Conservation (phyloP, 2,888 invertebrate species). For the Drosophila paramelanica region DNA sequence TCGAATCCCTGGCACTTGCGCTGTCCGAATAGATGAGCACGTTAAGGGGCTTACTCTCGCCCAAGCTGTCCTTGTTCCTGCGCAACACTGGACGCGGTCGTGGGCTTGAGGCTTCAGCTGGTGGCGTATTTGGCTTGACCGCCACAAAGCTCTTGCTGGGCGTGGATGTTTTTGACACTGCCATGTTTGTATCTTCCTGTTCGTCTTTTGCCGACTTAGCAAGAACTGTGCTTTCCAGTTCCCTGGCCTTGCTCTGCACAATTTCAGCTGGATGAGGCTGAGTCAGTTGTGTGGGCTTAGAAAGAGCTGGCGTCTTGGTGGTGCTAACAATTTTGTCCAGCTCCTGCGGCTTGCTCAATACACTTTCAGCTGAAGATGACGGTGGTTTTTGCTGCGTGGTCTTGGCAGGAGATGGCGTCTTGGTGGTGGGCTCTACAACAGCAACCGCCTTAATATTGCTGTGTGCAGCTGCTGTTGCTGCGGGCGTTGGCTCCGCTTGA, state of each 20-base stretch:
- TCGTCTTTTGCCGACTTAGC: conserved; percentile 26
- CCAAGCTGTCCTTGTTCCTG: conserved; percentile 82
- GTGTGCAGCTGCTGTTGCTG: conserved; percentile 12
- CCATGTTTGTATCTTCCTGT: conserved; percentile 38
- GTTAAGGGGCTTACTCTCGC: conserved; percentile 90
- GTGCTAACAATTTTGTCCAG: conserved; percentile 49
- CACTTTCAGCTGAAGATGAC: conserved; percentile 12
- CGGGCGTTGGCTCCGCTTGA: conserved; percentile 16
- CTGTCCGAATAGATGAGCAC: conserved; percentile 93
- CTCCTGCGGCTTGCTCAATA: conserved; percentile 41
- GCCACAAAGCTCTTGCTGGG: conserved; percentile 61
- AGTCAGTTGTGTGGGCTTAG: conserved; percentile 2
- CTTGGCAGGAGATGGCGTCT: conserved; percentile 54
- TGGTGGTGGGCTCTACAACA: conserved; percentile 59
- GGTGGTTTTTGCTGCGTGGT: conserved; percentile 18
- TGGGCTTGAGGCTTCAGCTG: conserved; percentile 18
- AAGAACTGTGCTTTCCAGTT: conserved; percentile 66
- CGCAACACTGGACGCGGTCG: conserved; percentile 74
- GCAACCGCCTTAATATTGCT: conserved; percentile 52
- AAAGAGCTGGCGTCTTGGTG: neutral
- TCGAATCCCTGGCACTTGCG: conserved; percentile 89
- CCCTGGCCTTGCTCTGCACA: conserved; percentile 35
- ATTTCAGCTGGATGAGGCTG: conserved; percentile 8
- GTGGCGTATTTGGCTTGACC: conserved; percentile 54
- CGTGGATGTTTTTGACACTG: conserved; percentile 39